A percentile compares a stretch with the other conserved stretches of the same genome.
These are phyloP conservation scores for Oryzias curvinotus DNA, from an alignment of 2,113 vertebrate species.

Conservation along the genomic window DNA sequence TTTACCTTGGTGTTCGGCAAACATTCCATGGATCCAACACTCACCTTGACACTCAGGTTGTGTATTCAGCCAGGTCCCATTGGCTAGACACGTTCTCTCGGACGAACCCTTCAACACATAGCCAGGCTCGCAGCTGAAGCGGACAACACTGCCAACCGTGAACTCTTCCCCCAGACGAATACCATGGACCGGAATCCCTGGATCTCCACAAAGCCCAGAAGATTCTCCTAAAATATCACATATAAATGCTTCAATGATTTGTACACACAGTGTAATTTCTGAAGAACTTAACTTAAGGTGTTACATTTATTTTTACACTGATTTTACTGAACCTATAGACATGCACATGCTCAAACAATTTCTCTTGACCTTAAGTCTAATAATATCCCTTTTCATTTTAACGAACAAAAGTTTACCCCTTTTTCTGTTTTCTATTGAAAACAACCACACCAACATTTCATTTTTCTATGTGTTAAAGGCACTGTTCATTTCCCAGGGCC, in stretches of 20 bases:
- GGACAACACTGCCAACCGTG: constrained; percentile 77
- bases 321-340: too few species aligned
- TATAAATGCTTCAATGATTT: neutral
- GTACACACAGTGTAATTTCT: neutral
- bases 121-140: constrained; percentile 95
- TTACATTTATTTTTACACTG: too few species aligned
- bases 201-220: constrained; percentile 87
- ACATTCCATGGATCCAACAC: neutral
- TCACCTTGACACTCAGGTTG: constrained; percentile 96
- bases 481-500: constrained; percentile 17
- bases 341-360: too few species aligned
- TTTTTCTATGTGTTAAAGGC: neutral
- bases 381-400: constrained; percentile 17
- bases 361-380: too few species aligned
- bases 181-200: constrained; percentile 88
- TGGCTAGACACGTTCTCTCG: constrained; percentile 84
- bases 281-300: too few species aligned
- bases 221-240: constrained; percentile 79
- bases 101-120: constrained; percentile 86
- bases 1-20: neutral
- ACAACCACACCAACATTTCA: constrained; percentile 21
- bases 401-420: constrained; percentile 1
- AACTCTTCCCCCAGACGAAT: constrained; percentile 92
- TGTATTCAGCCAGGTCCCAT: constrained; percentile 85
- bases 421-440: constrained; percentile 30